phyloP scores from a whole-genome alignment of 2,113 vertebrate species.

The Opisthocomus hoazin region DNA sequence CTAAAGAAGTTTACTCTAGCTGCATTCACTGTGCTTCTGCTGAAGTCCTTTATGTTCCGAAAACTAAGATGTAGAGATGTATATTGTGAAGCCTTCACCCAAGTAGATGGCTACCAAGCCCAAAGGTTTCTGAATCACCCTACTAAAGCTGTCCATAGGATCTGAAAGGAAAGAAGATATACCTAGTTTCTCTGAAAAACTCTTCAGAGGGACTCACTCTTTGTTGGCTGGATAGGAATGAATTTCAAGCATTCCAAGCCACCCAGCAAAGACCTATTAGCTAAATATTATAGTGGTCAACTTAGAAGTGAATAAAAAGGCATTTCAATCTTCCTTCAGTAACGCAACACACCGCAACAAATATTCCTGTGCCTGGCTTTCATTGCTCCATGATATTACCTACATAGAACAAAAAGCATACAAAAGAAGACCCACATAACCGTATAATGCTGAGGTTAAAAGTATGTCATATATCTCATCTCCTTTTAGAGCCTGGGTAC shows the following conservation, averaged over 20 bases:
- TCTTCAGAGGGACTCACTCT: background rate
- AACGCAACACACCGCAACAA: background rate
- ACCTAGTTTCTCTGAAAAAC: background rate
- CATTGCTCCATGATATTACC: background rate
- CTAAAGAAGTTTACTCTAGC: background rate
- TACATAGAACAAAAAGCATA: background rate
- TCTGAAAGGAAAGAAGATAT: background rate
- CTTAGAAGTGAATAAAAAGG: background rate
- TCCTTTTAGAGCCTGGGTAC: background rate
- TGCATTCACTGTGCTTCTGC: background rate
- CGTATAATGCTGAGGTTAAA: background rate
- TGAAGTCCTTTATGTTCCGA: background rate
- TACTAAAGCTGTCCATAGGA: background rate
- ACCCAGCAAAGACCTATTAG: background rate
- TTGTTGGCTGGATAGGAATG: background rate
- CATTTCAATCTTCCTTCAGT: background rate
- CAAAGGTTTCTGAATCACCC: background rate
- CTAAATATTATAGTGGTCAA: background rate
- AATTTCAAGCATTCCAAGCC: background rate
- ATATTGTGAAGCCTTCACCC: background rate
- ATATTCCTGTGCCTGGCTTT: background rate
- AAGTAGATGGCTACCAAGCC: background rate
- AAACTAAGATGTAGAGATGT: background rate
- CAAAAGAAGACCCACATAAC: background rate
- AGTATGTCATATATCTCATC: background rate